Percentiles rank a stretch among this genome's conserved stretches.
These are phyloP conservation scores for Invenusta paracnida DNA, from an alignment of 2,888 invertebrate species.

Conservation along the genomic window DNA sequence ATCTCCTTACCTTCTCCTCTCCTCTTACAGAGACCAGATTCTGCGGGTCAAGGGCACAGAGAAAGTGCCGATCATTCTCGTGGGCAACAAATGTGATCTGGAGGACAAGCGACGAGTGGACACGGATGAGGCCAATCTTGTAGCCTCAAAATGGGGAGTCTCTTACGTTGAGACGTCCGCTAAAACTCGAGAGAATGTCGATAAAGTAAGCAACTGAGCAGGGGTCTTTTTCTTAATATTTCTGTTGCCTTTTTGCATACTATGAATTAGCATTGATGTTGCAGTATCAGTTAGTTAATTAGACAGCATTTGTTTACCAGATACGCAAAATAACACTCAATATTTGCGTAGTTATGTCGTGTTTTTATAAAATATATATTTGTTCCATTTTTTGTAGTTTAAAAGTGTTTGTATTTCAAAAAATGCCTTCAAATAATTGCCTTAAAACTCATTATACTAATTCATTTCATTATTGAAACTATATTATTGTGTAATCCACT, in stretches of 20 bases:
- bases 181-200: constrained; percentile 86
- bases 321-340: no score
- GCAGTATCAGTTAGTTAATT: neutral
- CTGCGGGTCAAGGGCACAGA: constrained; percentile 85
- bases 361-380: no score
- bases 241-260: neutral
- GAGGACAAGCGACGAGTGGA: constrained; percentile 88
- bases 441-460: no score
- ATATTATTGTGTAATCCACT: no score
- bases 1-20: no score
- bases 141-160: constrained; percentile 88
- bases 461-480: no score
- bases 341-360: no score
- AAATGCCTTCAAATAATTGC: no score
- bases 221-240: neutral
- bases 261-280: neutral
- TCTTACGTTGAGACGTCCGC: constrained; percentile 91
- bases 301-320: neutral
- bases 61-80: constrained; percentile 85
- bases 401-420: no score
- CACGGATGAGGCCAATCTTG: constrained; percentile 76
- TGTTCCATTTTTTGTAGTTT: no score
- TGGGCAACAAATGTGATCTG: constrained; percentile 93
- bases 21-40: constrained; percentile 72
- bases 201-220: constrained; percentile 59